Evolutionary conservation across 1,140 invertebrate genomes (phyloP), one percentile per base, ranked within the genome.

Genomic region (Dryas iulia): DNA sequence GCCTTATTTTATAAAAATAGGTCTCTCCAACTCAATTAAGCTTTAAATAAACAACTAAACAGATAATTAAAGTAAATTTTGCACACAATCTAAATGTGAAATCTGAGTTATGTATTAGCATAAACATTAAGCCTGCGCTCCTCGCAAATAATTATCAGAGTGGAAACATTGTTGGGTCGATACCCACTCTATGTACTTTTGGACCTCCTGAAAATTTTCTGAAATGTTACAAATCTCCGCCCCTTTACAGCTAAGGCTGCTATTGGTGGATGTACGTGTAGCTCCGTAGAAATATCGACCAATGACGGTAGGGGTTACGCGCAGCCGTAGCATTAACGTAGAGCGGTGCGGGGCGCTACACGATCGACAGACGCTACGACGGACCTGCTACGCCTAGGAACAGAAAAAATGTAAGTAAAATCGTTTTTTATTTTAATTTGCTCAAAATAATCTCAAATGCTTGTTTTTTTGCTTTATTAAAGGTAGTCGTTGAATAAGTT

Each of bases 391-490:
- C 86, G 85, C 82, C 83, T 79, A 81, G 84, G 78, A 84, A 82
- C 84, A 79, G 78, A 80, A 90, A 83, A 88, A 86, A 91, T 91
- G 89, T 91, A 78, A 91, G 89, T 89, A 82, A 74, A 79, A 74
- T 66, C 62, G n/a, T 58, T 61, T 54, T 61, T 59, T 61, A 54
- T 21, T 47, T 35, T 25, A 47, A 47, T 47, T 2, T 47, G 14
- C 14, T 14, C 18, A 21, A 21, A 35, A 21, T 47, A 7, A 21
- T 8, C n/a, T n/a, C n/a, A n/a, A n/a, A n/a, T n/a, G n/a, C n/a
- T n/a, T n/a, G n/a, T n/a, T n/a, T n/a, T n/a, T n/a, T n/a, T n/a
- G n/a, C n/a, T n/a, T n/a, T n/a, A n/a, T n/a, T n/a, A n/a, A n/a
- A n/a, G n/a, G 21, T 21, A 21, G 18, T 47, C 1, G 18, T 8